phyloP scores from a whole-genome alignment of 2,888 invertebrate species.

The Zeuzera pyrina region DNA sequence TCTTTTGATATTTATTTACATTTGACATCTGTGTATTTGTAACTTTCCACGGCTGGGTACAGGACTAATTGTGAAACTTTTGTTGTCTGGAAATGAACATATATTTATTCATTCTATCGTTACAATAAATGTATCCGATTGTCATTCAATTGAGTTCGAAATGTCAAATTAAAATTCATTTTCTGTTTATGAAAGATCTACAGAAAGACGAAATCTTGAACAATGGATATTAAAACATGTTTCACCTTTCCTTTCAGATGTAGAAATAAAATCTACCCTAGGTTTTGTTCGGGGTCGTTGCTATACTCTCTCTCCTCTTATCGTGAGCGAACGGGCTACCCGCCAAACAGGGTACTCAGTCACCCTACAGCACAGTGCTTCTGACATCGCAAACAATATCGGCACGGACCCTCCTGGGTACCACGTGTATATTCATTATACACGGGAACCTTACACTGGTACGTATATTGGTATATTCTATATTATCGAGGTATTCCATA shows the following conservation, averaged over 20 bases:
- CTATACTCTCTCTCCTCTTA: conserved; percentile 69
- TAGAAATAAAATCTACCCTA: conserved; percentile 55
- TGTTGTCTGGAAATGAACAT: no score
- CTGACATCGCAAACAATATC: conserved; percentile 34
- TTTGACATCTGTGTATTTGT: neutral
- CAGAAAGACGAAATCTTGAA: no score
- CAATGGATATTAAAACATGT: no score
- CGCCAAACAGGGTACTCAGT: conserved; percentile 72
- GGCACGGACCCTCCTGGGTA: conserved; percentile 65
- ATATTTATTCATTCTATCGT: no score
- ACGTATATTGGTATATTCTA: conserved; percentile 4
- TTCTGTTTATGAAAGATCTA: no score
- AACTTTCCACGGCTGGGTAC: no score
- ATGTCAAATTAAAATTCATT: no score
- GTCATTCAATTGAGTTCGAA: no score
- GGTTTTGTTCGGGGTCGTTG: conserved; percentile 75
- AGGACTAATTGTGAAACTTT: no score
- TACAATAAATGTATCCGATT: no score
- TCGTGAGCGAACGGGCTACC: conserved; percentile 45
- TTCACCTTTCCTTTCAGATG: no score
- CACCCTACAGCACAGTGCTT: conserved; percentile 63
- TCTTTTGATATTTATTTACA: neutral
- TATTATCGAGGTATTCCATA: no score
- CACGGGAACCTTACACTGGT: conserved; percentile 75
- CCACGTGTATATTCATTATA: conserved; percentile 75